phyloP scores from a whole-genome alignment of 2,888 invertebrate species.

The Sphecodes monilicornis region DNA sequence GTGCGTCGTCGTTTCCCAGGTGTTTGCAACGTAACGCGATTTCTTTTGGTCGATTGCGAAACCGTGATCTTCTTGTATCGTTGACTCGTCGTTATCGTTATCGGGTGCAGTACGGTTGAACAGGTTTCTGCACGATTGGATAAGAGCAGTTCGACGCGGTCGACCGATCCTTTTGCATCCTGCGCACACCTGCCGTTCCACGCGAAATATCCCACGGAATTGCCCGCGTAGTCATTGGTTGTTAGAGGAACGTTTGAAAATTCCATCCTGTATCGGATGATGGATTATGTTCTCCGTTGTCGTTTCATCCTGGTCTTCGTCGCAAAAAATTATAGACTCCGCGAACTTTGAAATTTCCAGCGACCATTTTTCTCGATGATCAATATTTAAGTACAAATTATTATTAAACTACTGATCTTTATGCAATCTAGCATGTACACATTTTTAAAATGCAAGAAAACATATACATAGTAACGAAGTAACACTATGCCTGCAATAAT shows the following conservation, averaged over 20 bases:
- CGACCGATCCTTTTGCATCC: constrained; percentile 31
- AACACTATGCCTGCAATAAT: too few relatives aligned
- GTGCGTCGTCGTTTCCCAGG: background rate
- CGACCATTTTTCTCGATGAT: too few relatives aligned
- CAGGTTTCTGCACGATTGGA: constrained; percentile 52
- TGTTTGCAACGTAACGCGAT: background rate
- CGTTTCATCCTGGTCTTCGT: background rate
- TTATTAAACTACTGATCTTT: too few relatives aligned
- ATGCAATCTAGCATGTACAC: too few relatives aligned
- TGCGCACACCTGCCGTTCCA: constrained; percentile 1
- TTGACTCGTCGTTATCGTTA: constrained; percentile 49
- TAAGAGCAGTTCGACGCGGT: constrained; percentile 32
- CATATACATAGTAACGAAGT: too few relatives aligned
- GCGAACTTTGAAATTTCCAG: background rate
- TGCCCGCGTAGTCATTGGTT: background rate
- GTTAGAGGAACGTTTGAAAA: background rate
- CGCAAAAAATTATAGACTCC: background rate
- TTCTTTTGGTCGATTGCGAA: background rate
- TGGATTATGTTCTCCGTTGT: background rate
- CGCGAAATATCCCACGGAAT: constrained; percentile 10
- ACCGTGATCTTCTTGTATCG: constrained; percentile 39
- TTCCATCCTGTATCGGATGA: background rate
- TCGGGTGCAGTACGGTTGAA: constrained; percentile 52
- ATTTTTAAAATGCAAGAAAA: too few relatives aligned
- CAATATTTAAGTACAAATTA: too few relatives aligned